Evolutionary conservation across 2,113 vertebrate species (phyloP).

Genomic region (Aptenodytes patagonicus): DNA sequence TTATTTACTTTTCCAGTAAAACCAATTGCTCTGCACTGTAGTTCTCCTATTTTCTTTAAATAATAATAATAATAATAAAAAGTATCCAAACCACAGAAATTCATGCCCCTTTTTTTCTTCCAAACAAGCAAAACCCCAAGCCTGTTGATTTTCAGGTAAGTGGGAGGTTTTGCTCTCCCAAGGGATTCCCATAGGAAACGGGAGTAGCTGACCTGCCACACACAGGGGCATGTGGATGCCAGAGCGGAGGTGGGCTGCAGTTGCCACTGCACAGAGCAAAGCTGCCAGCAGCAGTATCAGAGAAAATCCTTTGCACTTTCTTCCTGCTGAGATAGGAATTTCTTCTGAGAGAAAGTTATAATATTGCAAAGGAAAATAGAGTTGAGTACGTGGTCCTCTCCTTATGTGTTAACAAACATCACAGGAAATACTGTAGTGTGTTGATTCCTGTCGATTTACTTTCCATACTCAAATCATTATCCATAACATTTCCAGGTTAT

Average conservation of each 20-base stretch:
- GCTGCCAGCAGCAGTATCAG: too few species aligned
- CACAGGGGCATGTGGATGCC: rapidly evolving
- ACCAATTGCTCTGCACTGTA: background rate
- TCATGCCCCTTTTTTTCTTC: background rate
- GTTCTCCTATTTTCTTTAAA: background rate
- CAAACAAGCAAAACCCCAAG: background rate
- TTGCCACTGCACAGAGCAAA: background rate
- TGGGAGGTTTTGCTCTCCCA: background rate
- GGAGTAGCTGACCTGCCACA: background rate
- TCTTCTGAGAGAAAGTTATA: background rate
- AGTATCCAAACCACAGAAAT: background rate
- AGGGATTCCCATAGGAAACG: background rate
- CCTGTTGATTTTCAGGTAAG: background rate
- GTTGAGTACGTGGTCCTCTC: background rate
- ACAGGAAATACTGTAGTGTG: background rate
- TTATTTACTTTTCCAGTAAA: background rate
- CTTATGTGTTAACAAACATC: background rate
- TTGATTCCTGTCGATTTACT: background rate
- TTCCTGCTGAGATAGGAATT: background rate
- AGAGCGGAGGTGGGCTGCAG: background rate
- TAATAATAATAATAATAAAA: background rate
- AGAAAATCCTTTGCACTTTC: background rate
- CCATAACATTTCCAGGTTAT: background rate
- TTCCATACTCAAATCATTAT: background rate
- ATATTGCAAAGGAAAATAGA: background rate